phyloP scores from a whole-genome alignment of 2,888 invertebrate genomes.

The Oxytorus armatus region DNA sequence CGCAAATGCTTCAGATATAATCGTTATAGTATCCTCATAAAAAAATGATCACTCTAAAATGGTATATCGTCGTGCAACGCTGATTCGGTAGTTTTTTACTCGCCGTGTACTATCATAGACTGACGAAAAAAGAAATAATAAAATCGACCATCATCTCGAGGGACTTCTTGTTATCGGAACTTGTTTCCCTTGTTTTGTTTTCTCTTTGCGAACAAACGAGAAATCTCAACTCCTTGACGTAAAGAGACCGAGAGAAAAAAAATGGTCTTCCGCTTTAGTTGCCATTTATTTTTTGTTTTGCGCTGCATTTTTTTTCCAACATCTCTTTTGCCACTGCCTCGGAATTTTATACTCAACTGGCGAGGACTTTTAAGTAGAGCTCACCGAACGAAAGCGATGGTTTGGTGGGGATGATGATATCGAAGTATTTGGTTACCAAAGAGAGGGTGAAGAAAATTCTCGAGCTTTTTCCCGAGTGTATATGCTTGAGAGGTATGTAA shows the following conservation, averaged over 20 bases:
- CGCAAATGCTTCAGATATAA: too few relatives aligned
- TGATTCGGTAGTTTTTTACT: background rate
- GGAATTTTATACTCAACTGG: background rate
- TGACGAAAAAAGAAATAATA: background rate
- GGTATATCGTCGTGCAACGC: background rate
- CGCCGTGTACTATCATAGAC: background rate
- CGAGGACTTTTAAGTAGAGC: background rate
- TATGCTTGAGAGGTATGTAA: conserved; percentile 13
- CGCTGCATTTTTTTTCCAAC: background rate
- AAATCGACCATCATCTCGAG: background rate
- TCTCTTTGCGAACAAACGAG: background rate
- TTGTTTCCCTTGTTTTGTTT: background rate
- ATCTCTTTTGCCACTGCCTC: background rate
- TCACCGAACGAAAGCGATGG: background rate
- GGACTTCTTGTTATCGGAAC: conserved; percentile 6
- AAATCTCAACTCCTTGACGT: background rate
- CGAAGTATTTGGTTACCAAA: conserved; percentile 46
- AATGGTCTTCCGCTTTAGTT: background rate
- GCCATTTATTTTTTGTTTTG: background rate
- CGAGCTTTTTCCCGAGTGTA: conserved; percentile 32
- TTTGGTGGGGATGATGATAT: conserved; percentile 10
- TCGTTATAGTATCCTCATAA: too few relatives aligned
- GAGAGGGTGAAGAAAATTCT: conserved; percentile 27
- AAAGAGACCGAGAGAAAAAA: background rate
- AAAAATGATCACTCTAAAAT: too few relatives aligned